These are phyloP conservation scores for Paralichthys olivaceus DNA, from an alignment of 2,113 vertebrate genomes.

Conservation along the genomic window DNA sequence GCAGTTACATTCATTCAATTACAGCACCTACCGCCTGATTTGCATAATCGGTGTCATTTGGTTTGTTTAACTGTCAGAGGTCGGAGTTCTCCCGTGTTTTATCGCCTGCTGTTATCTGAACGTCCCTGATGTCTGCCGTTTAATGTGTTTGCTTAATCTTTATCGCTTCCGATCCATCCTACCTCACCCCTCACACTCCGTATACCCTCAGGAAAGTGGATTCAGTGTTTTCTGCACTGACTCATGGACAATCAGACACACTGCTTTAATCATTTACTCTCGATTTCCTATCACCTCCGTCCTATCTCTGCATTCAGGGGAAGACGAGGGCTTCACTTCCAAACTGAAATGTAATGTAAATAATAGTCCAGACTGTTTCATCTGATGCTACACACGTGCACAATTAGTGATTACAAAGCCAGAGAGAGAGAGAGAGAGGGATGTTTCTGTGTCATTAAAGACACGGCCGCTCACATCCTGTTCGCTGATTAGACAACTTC, in stretches of 20 bases:
- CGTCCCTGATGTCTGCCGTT: conserved; percentile 32
- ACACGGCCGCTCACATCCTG: conserved; percentile 38
- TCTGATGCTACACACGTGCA: conserved; percentile 37
- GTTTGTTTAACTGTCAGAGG: conserved; percentile 30
- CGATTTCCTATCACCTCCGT: conserved; percentile 43
- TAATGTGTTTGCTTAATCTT: conserved; percentile 55
- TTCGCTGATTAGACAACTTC: conserved; percentile 63
- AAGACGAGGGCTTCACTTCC: conserved; percentile 42
- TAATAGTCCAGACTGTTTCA: conserved; percentile 37
- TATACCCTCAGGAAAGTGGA: conserved; percentile 22
- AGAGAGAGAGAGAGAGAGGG: conserved; percentile 17
- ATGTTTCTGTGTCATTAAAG: conserved; percentile 39
- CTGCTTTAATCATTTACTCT: conserved; percentile 59
- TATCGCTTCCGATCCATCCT: conserved; percentile 44
- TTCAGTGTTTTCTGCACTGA: conserved; percentile 16
- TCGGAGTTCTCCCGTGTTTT: conserved; percentile 6
- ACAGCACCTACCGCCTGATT: not conserved
- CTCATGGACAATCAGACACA: conserved; percentile 38
- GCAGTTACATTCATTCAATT: not conserved
- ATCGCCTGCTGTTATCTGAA: conserved; percentile 42
- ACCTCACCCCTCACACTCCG: conserved; percentile 13
- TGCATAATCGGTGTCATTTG: not conserved
- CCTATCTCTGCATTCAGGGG: conserved; percentile 24
- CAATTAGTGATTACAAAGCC: conserved; percentile 41
- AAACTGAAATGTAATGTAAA: conserved; percentile 60